Conservation (phyloP, 2,888 invertebrate species). For the Lymantria dispar region DNA sequence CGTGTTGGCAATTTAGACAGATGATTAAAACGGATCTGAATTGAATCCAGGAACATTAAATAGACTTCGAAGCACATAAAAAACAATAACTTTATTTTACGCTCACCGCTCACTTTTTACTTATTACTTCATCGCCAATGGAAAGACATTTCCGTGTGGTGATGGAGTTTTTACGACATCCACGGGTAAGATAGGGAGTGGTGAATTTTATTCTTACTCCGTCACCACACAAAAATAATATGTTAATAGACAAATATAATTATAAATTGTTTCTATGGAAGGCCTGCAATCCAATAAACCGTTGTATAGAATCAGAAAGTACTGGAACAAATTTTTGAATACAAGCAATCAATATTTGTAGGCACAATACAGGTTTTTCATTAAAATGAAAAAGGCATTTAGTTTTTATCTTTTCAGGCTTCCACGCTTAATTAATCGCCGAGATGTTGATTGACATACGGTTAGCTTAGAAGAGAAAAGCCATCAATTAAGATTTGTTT, state of each 20-base stretch:
- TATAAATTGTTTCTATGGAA: not conserved
- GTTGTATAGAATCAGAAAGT: not conserved
- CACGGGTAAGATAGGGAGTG: no score
- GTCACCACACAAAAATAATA: slow-evolving; percentile 21
- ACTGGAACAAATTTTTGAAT: not conserved
- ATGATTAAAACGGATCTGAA: no score
- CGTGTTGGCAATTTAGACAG: no score
- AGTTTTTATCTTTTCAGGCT: slow-evolving; percentile 12
- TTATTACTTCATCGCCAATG: no score
- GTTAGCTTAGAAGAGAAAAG: no score
- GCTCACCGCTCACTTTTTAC: no score
- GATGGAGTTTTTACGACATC: no score
- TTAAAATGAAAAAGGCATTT: not conserved
- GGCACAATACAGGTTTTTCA: not conserved
- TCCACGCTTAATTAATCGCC: slow-evolving; percentile 3
- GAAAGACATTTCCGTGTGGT: no score
- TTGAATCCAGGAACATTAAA: no score
- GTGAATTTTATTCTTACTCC: slow-evolving; percentile 35
- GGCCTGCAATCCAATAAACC: not conserved
- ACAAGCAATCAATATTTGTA: not conserved
- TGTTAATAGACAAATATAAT: slow-evolving; percentile 2
- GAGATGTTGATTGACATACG: not conserved
- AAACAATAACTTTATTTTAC: no score
- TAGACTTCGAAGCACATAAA: no score
- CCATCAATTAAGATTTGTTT: no score